Percentiles rank a stretch among this genome's conserved stretches.
These are phyloP conservation scores for Protobothrops mucrosquamatus DNA, from an alignment of 2,113 vertebrate species.

Conservation along the genomic window DNA sequence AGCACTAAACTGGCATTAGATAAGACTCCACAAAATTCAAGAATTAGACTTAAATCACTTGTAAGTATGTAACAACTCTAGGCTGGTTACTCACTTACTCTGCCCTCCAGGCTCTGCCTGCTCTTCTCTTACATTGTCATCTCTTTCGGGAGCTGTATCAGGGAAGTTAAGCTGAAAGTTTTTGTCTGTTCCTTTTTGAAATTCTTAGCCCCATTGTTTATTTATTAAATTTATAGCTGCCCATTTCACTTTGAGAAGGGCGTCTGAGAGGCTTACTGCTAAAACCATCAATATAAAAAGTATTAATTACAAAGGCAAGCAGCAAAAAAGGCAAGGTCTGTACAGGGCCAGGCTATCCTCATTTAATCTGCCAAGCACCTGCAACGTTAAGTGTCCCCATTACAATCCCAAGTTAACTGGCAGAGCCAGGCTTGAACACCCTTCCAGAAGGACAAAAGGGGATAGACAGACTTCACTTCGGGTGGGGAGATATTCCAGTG, in stretches of 20 bases:
- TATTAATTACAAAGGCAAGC: neutral
- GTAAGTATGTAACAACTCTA: neutral
- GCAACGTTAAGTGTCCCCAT: no score
- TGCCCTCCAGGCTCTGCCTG: neutral
- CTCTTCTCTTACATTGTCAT: neutral
- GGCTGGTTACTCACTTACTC: neutral
- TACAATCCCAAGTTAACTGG: no score
- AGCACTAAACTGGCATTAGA: neutral
- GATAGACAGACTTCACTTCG: no score
- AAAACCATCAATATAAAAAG: neutral
- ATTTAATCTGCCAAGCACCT: no score
- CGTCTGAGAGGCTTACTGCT: neutral
- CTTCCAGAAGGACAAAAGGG: no score
- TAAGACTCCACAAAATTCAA: neutral
- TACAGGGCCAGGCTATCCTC: neutral
- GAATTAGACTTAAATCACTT: neutral
- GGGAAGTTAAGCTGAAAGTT: neutral
- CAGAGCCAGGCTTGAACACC: no score
- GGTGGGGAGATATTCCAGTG: no score
- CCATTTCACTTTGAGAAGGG: neutral
- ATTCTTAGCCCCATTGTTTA: neutral
- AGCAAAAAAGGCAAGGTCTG: neutral
- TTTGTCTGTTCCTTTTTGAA: neutral
- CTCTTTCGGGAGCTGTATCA: rapidly evolving
- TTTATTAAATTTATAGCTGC: neutral